phyloP scores from a whole-genome alignment of 2,113 vertebrate genomes.

The Ploceus nigricollis region DNA sequence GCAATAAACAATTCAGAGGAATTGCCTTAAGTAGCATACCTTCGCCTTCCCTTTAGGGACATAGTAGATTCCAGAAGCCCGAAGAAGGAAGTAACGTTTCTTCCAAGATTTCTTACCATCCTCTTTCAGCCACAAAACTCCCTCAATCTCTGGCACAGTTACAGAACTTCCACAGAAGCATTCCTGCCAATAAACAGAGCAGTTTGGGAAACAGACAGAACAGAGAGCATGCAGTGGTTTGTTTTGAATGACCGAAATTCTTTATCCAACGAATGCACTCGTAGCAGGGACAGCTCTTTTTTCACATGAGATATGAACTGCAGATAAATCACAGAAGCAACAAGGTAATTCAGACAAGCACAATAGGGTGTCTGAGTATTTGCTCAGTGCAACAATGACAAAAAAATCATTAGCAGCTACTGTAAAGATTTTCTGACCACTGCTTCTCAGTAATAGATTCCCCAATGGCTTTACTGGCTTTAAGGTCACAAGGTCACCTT shows the following conservation, averaged over 20 bases:
- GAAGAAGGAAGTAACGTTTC: conserved; percentile 94
- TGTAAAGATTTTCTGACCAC: not conserved
- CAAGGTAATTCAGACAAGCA: not conserved
- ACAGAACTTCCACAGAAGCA: conserved; percentile 97
- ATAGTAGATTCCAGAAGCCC: conserved; percentile 96
- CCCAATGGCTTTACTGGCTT: not conserved
- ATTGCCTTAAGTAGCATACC: conserved; percentile 63
- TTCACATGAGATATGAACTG: not conserved
- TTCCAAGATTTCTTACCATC: conserved; percentile 99
- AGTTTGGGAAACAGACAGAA: not conserved
- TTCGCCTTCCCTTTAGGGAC: conserved; percentile 98
- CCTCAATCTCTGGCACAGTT: conserved; percentile 96
- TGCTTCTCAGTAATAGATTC: not conserved
- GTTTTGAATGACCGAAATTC: not conserved
- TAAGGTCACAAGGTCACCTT: not conserved
- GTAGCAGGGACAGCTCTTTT: not conserved
- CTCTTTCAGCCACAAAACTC: conserved; percentile 94
- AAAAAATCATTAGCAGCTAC: not conserved
- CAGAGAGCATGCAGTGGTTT: not conserved
- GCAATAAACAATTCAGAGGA: not conserved
- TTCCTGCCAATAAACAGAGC: conserved; percentile 75
- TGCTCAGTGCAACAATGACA: not conserved
- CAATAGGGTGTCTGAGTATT: not conserved
- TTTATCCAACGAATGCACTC: not conserved
- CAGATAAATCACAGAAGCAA: not conserved